Conservation (phyloP, 2,113 vertebrate genomes). For the Centropus unirufus region DNA sequence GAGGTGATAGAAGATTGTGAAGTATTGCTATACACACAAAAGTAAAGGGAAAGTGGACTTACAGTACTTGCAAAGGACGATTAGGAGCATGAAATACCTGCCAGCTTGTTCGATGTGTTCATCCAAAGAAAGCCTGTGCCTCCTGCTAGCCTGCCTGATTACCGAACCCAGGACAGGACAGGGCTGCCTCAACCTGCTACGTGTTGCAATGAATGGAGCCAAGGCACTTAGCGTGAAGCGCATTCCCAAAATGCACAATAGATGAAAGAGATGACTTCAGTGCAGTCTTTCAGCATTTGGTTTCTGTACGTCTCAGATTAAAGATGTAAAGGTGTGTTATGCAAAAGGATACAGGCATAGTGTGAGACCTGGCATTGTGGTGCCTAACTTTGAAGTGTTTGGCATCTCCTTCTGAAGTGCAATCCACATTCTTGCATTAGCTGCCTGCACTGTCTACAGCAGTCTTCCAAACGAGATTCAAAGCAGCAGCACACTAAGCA, state of each 20-base stretch:
- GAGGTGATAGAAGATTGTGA: not conserved
- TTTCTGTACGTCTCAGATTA: not conserved
- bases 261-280: not conserved
- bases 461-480: not conserved
- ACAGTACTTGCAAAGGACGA: not conserved
- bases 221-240: not conserved
- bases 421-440: fast-evolving
- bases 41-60: not conserved
- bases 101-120: fast-evolving
- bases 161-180: fast-evolving
- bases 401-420: not conserved
- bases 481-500: not conserved
- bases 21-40: not conserved
- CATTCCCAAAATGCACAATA: not conserved
- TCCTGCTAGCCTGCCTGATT: not conserved
- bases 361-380: not conserved
- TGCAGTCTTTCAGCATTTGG: not conserved
- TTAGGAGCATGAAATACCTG: not conserved
- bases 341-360: not conserved
- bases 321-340: not conserved
- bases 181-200: not conserved
- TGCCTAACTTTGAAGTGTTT: not conserved
- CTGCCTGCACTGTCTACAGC: not conserved
- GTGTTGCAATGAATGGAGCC: fast-evolving
- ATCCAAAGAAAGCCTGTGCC: not conserved